Evolutionary conservation across 2,797 vertebrate species (phyloP).

Genomic region (Emydoidea blandingii): DNA sequence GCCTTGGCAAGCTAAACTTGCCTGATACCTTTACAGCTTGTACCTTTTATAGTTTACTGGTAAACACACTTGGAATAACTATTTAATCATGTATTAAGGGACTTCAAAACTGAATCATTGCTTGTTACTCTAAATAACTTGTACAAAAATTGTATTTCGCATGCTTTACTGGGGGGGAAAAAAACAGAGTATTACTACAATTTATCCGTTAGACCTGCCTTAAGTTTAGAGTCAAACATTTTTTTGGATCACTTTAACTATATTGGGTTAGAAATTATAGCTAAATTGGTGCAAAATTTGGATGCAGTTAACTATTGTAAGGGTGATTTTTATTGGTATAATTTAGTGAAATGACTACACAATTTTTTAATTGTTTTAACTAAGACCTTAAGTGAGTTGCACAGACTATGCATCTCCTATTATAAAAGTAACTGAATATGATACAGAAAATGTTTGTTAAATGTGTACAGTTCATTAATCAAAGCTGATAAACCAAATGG

Average conservation of each 20-base stretch:
- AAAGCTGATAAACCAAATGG: not conserved
- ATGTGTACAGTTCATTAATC: not conserved
- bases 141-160: not conserved
- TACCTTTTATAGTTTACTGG: not conserved
- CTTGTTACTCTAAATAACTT: not conserved
- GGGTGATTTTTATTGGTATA: not conserved
- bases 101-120: not conserved
- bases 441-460: not conserved
- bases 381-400: not conserved
- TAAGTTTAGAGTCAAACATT: too few species aligned
- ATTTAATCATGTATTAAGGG: not conserved
- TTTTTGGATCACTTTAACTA: not conserved
- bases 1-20: not conserved
- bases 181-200: not conserved
- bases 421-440: not conserved
- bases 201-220: not conserved
- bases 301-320: not conserved
- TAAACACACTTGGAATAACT: not conserved
- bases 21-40: not conserved
- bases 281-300: not conserved
- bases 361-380: too few species aligned
- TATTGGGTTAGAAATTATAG: not conserved
- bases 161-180: not conserved
- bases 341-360: not conserved
- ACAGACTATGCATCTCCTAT: not conserved